These are phyloP conservation scores for Tridacna crocea DNA, from an alignment of 2,888 invertebrate species.

Conservation along the genomic window DNA sequence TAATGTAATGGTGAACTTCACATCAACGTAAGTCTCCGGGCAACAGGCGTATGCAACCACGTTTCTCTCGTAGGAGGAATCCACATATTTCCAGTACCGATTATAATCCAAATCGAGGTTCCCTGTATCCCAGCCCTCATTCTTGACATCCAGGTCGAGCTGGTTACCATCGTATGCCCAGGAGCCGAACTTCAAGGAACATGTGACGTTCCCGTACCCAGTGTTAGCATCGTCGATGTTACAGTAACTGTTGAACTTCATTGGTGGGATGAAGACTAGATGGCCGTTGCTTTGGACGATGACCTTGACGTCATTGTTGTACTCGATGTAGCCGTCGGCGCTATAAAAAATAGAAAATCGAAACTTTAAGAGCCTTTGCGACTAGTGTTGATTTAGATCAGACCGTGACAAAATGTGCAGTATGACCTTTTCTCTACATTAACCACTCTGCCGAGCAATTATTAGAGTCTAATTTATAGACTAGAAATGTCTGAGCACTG, in stretches of 20 bases:
- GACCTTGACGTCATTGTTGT: background rate
- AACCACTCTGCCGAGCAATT: no score
- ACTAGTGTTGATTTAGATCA: no score
- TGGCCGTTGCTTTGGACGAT: background rate
- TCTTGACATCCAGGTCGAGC: background rate
- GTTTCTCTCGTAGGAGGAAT: background rate
- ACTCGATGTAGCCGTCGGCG: background rate
- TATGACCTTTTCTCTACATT: no score
- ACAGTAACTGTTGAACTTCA: background rate
- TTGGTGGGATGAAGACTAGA: background rate
- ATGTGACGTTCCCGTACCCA: background rate
- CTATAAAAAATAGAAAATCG: no score
- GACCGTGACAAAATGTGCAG: no score
- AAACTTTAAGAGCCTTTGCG: no score
- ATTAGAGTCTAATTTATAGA: no score
- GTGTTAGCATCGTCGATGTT: background rate
- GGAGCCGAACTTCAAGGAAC: background rate
- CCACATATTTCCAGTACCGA: background rate
- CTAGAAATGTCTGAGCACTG: no score
- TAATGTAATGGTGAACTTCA: background rate
- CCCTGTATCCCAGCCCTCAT: background rate
- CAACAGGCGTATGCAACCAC: background rate
- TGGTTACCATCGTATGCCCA: background rate
- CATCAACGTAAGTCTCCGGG: background rate
- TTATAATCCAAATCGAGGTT: background rate